phyloP scores from a whole-genome alignment of 2,888 invertebrate species.

The Drosophila tripunctata region DNA sequence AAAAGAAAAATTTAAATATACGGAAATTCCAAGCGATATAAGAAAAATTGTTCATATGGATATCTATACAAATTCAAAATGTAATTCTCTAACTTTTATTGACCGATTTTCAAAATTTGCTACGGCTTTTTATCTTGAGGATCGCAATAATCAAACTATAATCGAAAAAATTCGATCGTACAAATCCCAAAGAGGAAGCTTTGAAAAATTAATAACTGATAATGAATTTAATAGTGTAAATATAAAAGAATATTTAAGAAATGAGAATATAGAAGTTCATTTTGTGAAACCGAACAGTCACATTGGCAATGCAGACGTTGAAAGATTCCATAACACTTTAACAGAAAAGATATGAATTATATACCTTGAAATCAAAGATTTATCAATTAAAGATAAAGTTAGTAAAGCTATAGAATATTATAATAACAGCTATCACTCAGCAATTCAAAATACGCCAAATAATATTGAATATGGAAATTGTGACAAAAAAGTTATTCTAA shows the following conservation, averaged over 20 bases:
- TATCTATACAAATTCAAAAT: constrained; percentile 22
- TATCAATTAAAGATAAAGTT: constrained; percentile 31
- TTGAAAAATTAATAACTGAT: constrained; percentile 38
- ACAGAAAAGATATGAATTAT: constrained; percentile 36
- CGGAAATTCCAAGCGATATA: constrained; percentile 27
- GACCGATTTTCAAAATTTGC: constrained; percentile 48
- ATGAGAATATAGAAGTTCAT: constrained; percentile 38
- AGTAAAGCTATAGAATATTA: constrained; percentile 24
- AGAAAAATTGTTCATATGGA: constrained; percentile 21
- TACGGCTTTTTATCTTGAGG: constrained; percentile 36
- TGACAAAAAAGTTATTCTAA: constrained; percentile 11
- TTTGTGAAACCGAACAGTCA: constrained; percentile 48
- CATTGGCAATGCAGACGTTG: constrained; percentile 44
- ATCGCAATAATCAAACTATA: constrained; percentile 34
- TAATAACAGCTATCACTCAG: constrained; percentile 22
- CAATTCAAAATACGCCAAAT: constrained; percentile 18
- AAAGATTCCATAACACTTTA: constrained; percentile 33
- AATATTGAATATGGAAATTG: constrained; percentile 21
- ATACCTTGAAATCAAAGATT: constrained; percentile 24
- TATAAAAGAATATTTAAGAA: constrained; percentile 33
- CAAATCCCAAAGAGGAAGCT: constrained; percentile 33
- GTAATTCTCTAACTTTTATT: constrained; percentile 36
- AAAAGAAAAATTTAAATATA: constrained; percentile 31
- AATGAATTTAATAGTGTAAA: constrained; percentile 46
- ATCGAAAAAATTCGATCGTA: constrained; percentile 35